Percentiles rank a stretch among this genome's conserved stretches.
These are phyloP conservation scores for Leptura quadrifasciata DNA, from an alignment of 2,888 invertebrate genomes.

Conservation along the genomic window DNA sequence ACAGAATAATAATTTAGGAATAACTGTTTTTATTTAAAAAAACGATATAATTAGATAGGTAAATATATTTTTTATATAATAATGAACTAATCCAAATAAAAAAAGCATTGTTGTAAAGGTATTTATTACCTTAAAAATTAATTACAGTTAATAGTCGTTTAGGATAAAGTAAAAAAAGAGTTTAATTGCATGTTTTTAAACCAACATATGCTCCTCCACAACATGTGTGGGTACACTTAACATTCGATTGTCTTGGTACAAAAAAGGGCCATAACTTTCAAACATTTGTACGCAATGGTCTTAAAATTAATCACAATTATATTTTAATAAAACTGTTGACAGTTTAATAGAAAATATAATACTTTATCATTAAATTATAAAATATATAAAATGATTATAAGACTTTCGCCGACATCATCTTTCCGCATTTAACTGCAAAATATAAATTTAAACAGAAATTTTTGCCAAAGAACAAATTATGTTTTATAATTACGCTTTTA, in stretches of 20 bases:
- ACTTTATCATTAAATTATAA: conserved; percentile 14
- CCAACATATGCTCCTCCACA: conserved; percentile 64
- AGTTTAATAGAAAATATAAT: conserved; percentile 30
- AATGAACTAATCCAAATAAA: conserved; percentile 19
- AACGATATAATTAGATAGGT: neutral
- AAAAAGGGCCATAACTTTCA: conserved; percentile 31
- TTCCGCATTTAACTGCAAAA: conserved; percentile 5
- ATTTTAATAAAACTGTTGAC: conserved; percentile 32
- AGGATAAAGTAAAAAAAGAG: conserved; percentile 56
- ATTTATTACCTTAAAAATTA: conserved; percentile 54
- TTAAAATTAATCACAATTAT: conserved; percentile 33
- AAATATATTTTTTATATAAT: conserved; percentile 11
- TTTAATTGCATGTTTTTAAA: conserved; percentile 52
- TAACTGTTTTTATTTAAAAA: neutral
- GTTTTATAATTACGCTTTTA: conserved; percentile 9
- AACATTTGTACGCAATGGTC: conserved; percentile 9
- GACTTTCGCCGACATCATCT: conserved; percentile 8
- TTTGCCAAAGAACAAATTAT: conserved; percentile 8
- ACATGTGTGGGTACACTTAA: conserved; percentile 63
- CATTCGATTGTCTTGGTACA: conserved; percentile 35
- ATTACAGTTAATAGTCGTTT: conserved; percentile 54
- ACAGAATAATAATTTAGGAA: neutral
- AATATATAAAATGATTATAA: conserved; percentile 23
- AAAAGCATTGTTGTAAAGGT: conserved; percentile 41
- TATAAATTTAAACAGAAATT: conserved; percentile 9